A percentile compares a stretch with the other conserved stretches of the same genome.
These are phyloP conservation scores for Coranthus polyacanthus DNA, from an alignment of 2,797 vertebrate genomes.

Conservation along the genomic window DNA sequence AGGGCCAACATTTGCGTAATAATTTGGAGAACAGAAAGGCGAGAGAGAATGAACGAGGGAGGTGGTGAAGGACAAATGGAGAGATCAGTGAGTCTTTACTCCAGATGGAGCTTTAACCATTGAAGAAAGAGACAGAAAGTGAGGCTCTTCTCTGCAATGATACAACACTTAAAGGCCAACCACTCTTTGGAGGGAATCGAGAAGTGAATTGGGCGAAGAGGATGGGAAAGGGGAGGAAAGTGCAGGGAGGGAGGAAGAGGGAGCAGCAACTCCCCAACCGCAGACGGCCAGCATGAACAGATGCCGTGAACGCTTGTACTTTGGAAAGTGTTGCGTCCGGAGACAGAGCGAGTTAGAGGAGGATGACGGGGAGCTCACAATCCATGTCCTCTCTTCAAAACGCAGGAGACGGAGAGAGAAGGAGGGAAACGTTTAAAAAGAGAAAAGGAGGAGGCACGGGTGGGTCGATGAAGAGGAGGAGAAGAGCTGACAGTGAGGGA, in stretches of 20 bases:
- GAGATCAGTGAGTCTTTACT: constrained; percentile 56
- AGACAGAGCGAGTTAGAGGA: too few relatives aligned
- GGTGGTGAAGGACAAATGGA: constrained; percentile 55
- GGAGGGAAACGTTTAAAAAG: constrained; percentile 59
- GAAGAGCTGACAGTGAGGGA: not conserved
- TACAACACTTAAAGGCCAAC: constrained; percentile 52
- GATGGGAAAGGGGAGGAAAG: not conserved
- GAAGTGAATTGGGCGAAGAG: constrained; percentile 43
- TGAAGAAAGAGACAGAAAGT: constrained; percentile 37
- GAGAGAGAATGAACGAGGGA: constrained; percentile 18
- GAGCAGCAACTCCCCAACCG: constrained; percentile 17
- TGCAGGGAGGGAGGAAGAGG: constrained; percentile 17
- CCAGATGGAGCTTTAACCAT: constrained; percentile 56
- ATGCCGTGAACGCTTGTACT: too few relatives aligned
- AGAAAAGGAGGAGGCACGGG: constrained; percentile 39
- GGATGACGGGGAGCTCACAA: too few relatives aligned
- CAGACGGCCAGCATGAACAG: constrained; percentile 40
- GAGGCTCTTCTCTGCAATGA: constrained; percentile 44
- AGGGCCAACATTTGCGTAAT: constrained; percentile 44
- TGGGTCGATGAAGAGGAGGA: constrained; percentile 1
- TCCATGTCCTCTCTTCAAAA: too few relatives aligned
- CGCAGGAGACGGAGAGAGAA: constrained; percentile 49
- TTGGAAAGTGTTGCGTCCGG: too few relatives aligned
- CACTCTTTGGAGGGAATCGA: constrained; percentile 50
- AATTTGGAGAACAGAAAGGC: constrained; percentile 51